Evolutionary conservation across 1,140 invertebrate genomes (phyloP), one percentile per base, ranked within the genome.

Genomic region (Drosophila saltans): DNA sequence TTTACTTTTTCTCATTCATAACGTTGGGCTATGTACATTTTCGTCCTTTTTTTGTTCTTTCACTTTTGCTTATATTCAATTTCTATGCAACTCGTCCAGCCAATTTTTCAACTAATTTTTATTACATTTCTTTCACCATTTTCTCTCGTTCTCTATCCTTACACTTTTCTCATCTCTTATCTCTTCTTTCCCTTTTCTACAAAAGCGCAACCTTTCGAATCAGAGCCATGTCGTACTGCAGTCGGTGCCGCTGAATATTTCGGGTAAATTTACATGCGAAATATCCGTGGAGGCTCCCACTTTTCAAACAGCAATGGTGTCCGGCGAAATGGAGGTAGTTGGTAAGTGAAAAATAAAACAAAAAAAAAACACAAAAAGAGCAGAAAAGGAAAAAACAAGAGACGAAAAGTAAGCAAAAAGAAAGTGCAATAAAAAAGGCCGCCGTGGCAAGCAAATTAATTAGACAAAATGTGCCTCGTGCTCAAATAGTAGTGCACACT

Each of bases 241-340:
- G 73, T 92, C 94, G 69, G 93, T 95, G 43, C 93, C 94, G 76
- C 91, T 94, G 70, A 94, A 94, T 62, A 95, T 95, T 39, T 94
- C 95, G 60, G 96, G 96, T 0, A 93, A 93, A 64, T 97, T 96
- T 92, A 95, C 95, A 71, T 97, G 97, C 92, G 97, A 97, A 93
- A 95, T 97, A 67, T 97, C 96, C 1, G 96, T 96, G 1, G 97
- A 97, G 91, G 96, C 96, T 10, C 97, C 97, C 1, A 96, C 96
- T 48, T 98, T 98, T 92, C 95, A 96, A 91, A 97, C 97, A 0
- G 94, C 95, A 2, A 94, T 95, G 79, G 94, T 95, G 69, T 94
- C 94, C 67, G 94, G 94, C 56, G 93, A 94, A 72, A 95, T 97
- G 94, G 94, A 95, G 81, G 95, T 97, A 65, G 95, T 96, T 45